These are phyloP conservation scores for Petrocephalus zakoni DNA, from an alignment of 2,113 vertebrate species.

Conservation along the genomic window DNA sequence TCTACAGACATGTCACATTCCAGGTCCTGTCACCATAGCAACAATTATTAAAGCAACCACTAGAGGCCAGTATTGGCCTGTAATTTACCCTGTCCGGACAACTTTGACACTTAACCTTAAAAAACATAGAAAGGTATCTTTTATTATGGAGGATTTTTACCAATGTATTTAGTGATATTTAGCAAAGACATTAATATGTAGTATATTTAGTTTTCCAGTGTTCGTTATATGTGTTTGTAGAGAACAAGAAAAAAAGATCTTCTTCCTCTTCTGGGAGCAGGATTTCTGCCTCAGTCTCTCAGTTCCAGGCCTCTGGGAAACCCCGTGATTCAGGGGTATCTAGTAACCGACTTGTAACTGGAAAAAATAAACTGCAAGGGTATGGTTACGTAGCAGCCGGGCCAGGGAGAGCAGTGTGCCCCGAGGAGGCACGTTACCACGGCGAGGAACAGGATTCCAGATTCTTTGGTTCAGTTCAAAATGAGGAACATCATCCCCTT, in stretches of 20 bases:
- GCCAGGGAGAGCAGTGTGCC: slow-evolving; percentile 23
- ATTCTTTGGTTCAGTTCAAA: neutral
- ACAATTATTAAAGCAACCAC: slow-evolving; percentile 15
- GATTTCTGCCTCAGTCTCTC: slow-evolving; percentile 26
- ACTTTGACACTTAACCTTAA: neutral
- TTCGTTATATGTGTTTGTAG: slow-evolving; percentile 14
- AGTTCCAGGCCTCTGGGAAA: slow-evolving; percentile 38
- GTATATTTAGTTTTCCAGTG: slow-evolving; percentile 9
- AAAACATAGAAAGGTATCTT: neutral
- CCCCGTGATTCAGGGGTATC: slow-evolving; percentile 38
- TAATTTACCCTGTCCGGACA: neutral
- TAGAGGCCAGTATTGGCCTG: neutral
- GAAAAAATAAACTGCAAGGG: slow-evolving; percentile 49
- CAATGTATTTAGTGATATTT: neutral
- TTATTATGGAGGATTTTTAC: neutral
- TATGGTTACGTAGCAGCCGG: slow-evolving; percentile 25
- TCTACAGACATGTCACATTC: slow-evolving; percentile 71
- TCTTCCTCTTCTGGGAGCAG: slow-evolving; percentile 36
- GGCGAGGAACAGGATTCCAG: slow-evolving; percentile 6
- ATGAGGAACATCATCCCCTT: neutral
- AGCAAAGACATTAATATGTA: neutral
- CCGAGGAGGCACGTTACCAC: neutral
- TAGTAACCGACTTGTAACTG: slow-evolving; percentile 44
- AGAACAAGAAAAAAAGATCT: neutral
- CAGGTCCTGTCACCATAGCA: slow-evolving; percentile 57